Base-by-base conservation (phyloP, 2,113 vertebrate species). In the Pandion haliaetus region DNA sequence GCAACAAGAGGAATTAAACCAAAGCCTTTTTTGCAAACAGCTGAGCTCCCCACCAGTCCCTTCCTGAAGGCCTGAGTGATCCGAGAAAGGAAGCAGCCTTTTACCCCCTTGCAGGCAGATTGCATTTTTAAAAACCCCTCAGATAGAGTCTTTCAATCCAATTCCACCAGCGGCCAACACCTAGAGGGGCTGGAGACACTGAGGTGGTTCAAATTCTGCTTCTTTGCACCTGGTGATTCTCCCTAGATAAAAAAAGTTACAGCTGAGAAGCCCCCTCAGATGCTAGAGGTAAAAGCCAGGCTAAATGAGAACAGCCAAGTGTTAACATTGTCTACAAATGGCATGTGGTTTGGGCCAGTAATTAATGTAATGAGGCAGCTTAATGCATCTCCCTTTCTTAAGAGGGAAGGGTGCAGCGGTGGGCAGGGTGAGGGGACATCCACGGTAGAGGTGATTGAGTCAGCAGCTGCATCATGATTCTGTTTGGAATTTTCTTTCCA, bases 201-300 rank as follows among this genome's bases (percentile, higher is more conserved):
- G 85, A 57, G 94, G 36, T 62, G 98, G 98, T 97, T 97, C 95
- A 58, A 98, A 98, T 98, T 98, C 98, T 98, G 98, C 98, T 98
- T 98, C 98, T 99, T 99, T 99, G 99, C 99, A 99, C 98, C 99
- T 99, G 99, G 99, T 99, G 99, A 99, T 99, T 99, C 99, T 99
- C 99, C 96, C 98, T 98, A 98, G 95, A 83, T 81, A 45, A 50
- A 61, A 82, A 63, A 96, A 95, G 97, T 98, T 98, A 97, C 98
- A 98, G 98, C 98, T 98, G 98, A 98, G 98, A 98, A 98, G 98
- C 98, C 95, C 74, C 98, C 98, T 98, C 97, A 94, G 99, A 99
- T 99, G 98, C 99, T 98, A 97, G 98, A 99, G 98, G 98, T 98
- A 29, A 81, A 98, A 99, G 98, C 99, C 98, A 99, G 99, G 98